phyloP scores from a whole-genome alignment of 2,888 invertebrate genomes.

The Punctoribates punctum region DNA sequence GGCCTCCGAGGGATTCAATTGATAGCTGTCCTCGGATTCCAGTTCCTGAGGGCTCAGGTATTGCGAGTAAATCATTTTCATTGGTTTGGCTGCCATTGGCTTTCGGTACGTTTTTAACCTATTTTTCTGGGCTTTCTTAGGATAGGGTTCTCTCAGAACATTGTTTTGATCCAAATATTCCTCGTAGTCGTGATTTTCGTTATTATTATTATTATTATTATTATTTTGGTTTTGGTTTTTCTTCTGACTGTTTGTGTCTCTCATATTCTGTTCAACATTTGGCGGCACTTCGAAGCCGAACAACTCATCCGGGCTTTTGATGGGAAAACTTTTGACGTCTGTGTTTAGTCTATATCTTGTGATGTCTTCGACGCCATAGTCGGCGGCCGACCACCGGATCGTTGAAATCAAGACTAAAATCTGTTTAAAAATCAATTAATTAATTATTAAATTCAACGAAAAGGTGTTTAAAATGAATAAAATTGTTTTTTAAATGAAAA shows the following conservation, averaged over 20 bases:
- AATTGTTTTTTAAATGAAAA: not conserved
- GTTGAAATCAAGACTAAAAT: not conserved
- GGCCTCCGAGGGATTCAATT: not conserved
- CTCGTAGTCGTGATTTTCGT: not conserved
- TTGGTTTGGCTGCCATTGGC: not conserved
- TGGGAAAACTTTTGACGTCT: not conserved
- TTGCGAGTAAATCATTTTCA: slow-evolving; percentile 19
- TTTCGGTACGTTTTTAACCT: not conserved
- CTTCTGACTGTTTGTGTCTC: too few species aligned
- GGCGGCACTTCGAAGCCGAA: slow-evolving; percentile 2
- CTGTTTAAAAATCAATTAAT: not conserved
- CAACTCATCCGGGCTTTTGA: slow-evolving; percentile 28
- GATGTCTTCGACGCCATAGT: slow-evolving; percentile 4
- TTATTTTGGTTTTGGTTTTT: too few species aligned
- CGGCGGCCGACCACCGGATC: not conserved
- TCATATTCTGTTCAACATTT: not conserved
- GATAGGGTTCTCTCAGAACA: not conserved
- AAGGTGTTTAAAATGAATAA: not conserved
- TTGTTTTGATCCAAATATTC: not conserved
- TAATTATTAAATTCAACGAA: not conserved
- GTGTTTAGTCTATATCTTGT: not conserved
- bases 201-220: slow-evolving; percentile 6
- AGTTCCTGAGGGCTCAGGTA: not conserved
- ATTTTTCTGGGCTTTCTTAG: not conserved
- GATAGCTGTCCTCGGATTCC: slow-evolving; percentile 8